Evolutionary conservation across 2,888 invertebrate species (phyloP).

Genomic region (Plebejus argus): DNA sequence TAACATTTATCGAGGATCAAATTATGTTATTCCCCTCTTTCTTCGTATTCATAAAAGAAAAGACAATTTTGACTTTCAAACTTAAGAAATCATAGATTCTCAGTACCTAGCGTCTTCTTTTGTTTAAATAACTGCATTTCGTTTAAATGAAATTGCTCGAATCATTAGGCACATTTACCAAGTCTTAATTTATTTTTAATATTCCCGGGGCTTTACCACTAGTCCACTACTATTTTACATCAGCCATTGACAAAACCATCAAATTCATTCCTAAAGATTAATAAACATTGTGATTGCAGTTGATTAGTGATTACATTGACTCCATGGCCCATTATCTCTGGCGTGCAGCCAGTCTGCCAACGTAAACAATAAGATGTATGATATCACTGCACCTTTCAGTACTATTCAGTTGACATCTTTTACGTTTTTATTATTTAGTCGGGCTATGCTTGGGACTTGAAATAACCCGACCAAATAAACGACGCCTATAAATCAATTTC

Average conservation of each 20-base stretch:
- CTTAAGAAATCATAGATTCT: not conserved
- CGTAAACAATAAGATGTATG: slow-evolving; percentile 6
- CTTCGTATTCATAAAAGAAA: not conserved
- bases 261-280: not conserved
- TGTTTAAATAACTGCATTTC: not conserved
- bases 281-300: not conserved
- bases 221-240: not conserved
- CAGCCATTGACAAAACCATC: not conserved
- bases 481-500: too few relatives aligned
- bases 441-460: too few relatives aligned
- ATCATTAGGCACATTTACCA: too few relatives aligned
- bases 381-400: not conserved
- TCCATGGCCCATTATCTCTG: slow-evolving; percentile 1
- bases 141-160: not conserved
- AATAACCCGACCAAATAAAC: too few relatives aligned
- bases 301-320: not conserved
- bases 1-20: too few relatives aligned
- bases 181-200: not conserved
- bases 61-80: not conserved
- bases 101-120: not conserved
- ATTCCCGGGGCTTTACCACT: not conserved
- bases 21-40: too few relatives aligned
- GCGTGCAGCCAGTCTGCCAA: slow-evolving; percentile 5
- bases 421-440: too few relatives aligned
- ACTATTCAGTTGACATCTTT: not conserved